phyloP scores from a whole-genome alignment of 2,888 invertebrate genomes.

The Drosophila histrio region DNA sequence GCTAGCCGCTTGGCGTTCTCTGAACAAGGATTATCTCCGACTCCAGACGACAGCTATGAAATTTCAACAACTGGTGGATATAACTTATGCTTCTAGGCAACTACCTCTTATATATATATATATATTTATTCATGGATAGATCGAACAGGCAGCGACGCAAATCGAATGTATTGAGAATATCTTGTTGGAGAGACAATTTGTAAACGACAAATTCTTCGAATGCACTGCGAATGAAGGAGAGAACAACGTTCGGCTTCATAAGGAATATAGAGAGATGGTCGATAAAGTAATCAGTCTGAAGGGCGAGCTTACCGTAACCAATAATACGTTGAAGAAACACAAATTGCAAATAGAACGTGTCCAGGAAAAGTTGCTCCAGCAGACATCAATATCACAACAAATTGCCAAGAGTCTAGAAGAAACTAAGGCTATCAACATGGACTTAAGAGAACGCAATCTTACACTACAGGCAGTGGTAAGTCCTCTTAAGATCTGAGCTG shows the following conservation, averaged over 20 bases:
- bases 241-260: not conserved
- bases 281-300: not conserved
- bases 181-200: not conserved
- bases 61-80: constrained; percentile 14
- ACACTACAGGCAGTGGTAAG: constrained; percentile 20
- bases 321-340: not conserved
- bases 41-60: not conserved
- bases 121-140: not conserved
- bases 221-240: not conserved
- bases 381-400: not conserved
- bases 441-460: constrained; percentile 9
- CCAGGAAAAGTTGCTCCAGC: not conserved
- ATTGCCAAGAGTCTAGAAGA: not conserved
- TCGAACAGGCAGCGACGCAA: constrained; percentile 14
- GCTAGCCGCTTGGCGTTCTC: constrained; percentile 20
- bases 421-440: not conserved
- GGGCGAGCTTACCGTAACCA: not conserved
- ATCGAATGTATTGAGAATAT: constrained; percentile 8
- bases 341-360: constrained; percentile 1
- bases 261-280: not conserved
- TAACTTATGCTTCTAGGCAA: not conserved
- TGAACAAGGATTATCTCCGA: not conserved
- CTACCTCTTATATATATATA: not conserved
- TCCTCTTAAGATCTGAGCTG: not conserved
- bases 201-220: not conserved